phyloP scores from a whole-genome alignment of 2,113 vertebrate genomes.

The Forbesichthys papilliferus region DNA sequence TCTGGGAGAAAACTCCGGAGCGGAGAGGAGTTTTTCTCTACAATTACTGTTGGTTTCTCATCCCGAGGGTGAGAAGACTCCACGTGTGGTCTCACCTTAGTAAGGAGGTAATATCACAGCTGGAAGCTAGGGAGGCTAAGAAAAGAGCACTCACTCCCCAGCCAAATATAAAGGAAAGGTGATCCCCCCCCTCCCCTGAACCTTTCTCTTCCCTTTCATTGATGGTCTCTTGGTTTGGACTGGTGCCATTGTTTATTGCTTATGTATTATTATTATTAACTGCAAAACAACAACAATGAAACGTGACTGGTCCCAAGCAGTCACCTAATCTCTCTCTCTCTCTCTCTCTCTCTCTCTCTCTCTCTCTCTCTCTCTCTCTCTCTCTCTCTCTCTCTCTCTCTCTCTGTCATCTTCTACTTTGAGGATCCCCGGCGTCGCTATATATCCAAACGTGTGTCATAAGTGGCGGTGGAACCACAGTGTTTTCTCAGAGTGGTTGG shows the following conservation, averaged over 20 bases:
- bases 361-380: slow-evolving; percentile 25
- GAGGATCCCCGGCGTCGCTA: slow-evolving; percentile 55
- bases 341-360: slow-evolving; percentile 7
- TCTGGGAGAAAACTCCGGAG: slow-evolving; percentile 53
- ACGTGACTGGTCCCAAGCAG: slow-evolving; percentile 30
- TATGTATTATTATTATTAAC: slow-evolving; percentile 1
- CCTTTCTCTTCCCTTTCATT: neutral
- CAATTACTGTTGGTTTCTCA: slow-evolving; percentile 72
- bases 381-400: slow-evolving; percentile 13
- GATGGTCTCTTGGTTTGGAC: neutral
- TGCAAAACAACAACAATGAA: slow-evolving; percentile 21
- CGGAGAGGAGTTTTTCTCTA: slow-evolving; percentile 57
- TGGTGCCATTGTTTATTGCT: slow-evolving; percentile 21
- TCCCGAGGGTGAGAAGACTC: slow-evolving; percentile 68
- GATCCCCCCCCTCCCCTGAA: neutral
- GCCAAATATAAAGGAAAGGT: slow-evolving; percentile 33
- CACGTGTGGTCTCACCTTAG: slow-evolving; percentile 79
- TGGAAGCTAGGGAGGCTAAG: slow-evolving; percentile 57
- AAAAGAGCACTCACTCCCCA: neutral
- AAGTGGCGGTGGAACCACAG: slow-evolving; percentile 79
- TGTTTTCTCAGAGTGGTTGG: slow-evolving; percentile 75
- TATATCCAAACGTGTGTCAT: slow-evolving; percentile 65
- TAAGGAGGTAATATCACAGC: slow-evolving; percentile 73
- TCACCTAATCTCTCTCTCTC: neutral
- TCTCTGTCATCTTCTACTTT: slow-evolving; percentile 47